A percentile compares a stretch with the other conserved stretches of the same genome.
Conservation (phyloP, 2,888 invertebrate genomes). For the Arctia plantaginis region DNA sequence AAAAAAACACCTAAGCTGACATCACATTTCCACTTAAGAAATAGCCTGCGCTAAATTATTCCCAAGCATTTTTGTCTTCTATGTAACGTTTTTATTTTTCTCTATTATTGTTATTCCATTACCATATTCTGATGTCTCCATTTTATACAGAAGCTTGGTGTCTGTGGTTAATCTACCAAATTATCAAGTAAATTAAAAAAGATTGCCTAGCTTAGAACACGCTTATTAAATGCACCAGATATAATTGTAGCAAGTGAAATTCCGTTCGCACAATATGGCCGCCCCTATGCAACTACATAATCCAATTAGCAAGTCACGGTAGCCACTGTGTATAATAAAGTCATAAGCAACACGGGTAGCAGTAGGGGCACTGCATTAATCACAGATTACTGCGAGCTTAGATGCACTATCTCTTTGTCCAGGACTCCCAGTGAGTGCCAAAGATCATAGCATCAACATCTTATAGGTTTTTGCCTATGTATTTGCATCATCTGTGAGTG, state of each 20-base stretch:
- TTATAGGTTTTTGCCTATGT: constrained; percentile 29
- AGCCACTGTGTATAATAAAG: constrained; percentile 63
- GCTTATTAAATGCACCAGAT: neutral
- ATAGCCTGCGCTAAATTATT: no score
- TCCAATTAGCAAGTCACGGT: constrained; percentile 57
- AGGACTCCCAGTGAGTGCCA: constrained; percentile 71
- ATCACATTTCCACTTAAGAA: no score
- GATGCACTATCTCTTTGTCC: constrained; percentile 71
- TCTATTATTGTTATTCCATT: no score
- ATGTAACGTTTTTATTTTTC: no score
- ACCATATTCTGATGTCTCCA: no score
- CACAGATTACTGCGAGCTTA: constrained; percentile 73
- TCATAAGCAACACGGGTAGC: constrained; percentile 73
- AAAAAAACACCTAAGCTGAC: no score
- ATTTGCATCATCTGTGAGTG: neutral
- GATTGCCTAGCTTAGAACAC: neutral
- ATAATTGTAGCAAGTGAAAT: neutral
- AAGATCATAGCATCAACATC: constrained; percentile 48
- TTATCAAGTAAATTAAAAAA: no score
- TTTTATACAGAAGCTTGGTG: no score
- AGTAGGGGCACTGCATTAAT: constrained; percentile 69
- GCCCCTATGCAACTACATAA: constrained; percentile 25
- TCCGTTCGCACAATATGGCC: neutral
- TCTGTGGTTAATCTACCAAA: no score
- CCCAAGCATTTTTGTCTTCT: no score